Base-by-base conservation (phyloP, 1,140 invertebrate species). In the Meloidogyne hapla region DNA sequence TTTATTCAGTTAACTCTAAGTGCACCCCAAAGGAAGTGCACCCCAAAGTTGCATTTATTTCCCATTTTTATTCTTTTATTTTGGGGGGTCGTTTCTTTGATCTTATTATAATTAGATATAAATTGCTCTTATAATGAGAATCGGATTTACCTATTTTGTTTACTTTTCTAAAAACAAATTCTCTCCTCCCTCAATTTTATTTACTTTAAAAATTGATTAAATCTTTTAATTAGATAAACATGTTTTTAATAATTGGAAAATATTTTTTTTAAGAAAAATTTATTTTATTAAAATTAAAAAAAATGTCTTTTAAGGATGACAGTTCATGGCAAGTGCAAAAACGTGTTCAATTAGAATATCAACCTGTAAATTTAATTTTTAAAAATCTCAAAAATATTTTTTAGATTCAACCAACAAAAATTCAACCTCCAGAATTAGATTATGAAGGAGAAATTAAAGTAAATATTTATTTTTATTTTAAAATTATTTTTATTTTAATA, bases 281-380 rank as follows among this genome's bases (percentile, higher is more conserved):
- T n/a, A n/a, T n/a, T n/a, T n/a, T n/a, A n/a, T n/a, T n/a, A 63
- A 6, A 63, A 63, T 63, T 63, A 0, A 63, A 63, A 63, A 21
- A 5, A 5, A 21, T 8, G 33, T 62, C 15, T 10, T 80, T 79
- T 23, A 45, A 80, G 79, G 79, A 80, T n/a, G 81, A 82, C 67
- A 26, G 25, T n/a, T 73, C 74, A 15, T 82, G 81, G 81, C 79
- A 73, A 33, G 45, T 81, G 23, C 81, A 82, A 69, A 38, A 75
- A 4, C 78, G 81, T n/a, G 70, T 82, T 28, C 82, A 72, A n/a
- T 68, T 76, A 25, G 82, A 82, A 63, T 74, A 74, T 40, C 75
- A 77, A 48, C 76, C 76, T 28, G 71, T 73, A 38, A 26, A 38
- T 26, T 23, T 66, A 28, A 42, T 40, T 2, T 42, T 18, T 18